These are phyloP conservation scores for Tachystola acroxantha DNA, from an alignment of 2,888 invertebrate genomes.

Conservation along the genomic window DNA sequence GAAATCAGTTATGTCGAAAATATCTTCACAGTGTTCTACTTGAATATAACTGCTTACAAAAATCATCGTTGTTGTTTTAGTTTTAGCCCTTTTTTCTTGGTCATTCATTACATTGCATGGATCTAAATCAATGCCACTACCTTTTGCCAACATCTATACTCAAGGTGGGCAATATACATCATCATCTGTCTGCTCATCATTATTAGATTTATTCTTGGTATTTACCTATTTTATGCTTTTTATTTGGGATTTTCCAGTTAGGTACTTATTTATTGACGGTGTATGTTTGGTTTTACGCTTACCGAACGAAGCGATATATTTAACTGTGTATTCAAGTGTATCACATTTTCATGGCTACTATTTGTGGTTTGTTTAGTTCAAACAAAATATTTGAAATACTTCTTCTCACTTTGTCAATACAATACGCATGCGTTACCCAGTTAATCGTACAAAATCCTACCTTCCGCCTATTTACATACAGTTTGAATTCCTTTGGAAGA, in stretches of 20 bases:
- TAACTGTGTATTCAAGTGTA: conserved; percentile 1
- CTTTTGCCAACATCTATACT: too few relatives aligned
- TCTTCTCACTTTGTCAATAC: conserved; percentile 31
- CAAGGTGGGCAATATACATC: too few relatives aligned
- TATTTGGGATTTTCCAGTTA: not conserved
- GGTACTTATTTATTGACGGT: not conserved
- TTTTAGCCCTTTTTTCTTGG: too few relatives aligned
- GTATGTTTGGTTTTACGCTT: not conserved
- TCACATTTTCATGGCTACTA: conserved; percentile 7
- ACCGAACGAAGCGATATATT: not conserved
- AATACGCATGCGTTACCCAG: conserved; percentile 43
- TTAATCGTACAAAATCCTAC: conserved; percentile 15
- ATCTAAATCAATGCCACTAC: too few relatives aligned
- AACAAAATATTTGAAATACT: conserved; percentile 55
- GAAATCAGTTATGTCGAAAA: too few relatives aligned
- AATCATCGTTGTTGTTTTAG: too few relatives aligned
- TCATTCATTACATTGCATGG: too few relatives aligned
- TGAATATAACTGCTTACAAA: too few relatives aligned
- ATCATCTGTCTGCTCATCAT: too few relatives aligned
- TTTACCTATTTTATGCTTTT: too few relatives aligned
- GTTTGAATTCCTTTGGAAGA: conserved; percentile 21
- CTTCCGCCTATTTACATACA: conserved; percentile 25
- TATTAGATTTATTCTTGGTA: not conserved
- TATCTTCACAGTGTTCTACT: too few relatives aligned
- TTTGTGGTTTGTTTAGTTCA: conserved; percentile 37